Base-by-base conservation (phyloP, 2,113 vertebrate species). In the Albula goreensis region DNA sequence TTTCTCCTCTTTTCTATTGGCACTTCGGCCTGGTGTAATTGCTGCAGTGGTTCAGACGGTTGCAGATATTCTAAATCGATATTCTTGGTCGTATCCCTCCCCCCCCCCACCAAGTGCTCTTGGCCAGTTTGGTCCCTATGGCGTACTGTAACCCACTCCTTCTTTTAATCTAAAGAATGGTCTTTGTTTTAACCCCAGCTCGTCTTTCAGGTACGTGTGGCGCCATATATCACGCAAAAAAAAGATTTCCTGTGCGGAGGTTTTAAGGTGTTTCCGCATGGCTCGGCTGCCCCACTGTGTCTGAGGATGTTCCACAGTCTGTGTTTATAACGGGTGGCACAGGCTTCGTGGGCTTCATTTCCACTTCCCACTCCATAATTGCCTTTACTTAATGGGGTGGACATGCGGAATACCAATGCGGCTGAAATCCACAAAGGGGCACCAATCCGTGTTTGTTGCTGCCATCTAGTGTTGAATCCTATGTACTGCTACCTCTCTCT, bases 331-430 rank as follows among this genome's bases (percentile, higher is more conserved):
- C 89, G 81, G 51, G 85, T 86, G 88, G 89, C 89, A 89, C 87
- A 89, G 90, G 89, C 92, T 91, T 93, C 88, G 91, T 92, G 91
- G 91, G 93, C 90, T 91, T 92, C 91, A 51, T 81, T 90, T 88
- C 57, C 87, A 25, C 92, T 92, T 90, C 89, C 89, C 88, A 93
- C 92, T 91, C 92, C 93, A 94, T 94, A 94, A 95, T 94, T 94
- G 94, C 93, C 93, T 95, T 94, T 93, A 95, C 93, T 94, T 94
- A 93, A 95, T 95, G 92, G 91, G 90, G 88, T 90, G 90, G 89
- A 90, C 92, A 87, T 83, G 88, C 84, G 90, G 94, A 95, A 95
- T 94, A 93, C 92, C 93, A 94, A 93, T 93, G 89, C 87, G 79
- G 78, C 87, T 85, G 50, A 15, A 25, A 84, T 66, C 2, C 50